These are phyloP conservation scores for Diorhabda carinulata DNA, from an alignment of 1,140 invertebrate genomes.

Conservation along the genomic window DNA sequence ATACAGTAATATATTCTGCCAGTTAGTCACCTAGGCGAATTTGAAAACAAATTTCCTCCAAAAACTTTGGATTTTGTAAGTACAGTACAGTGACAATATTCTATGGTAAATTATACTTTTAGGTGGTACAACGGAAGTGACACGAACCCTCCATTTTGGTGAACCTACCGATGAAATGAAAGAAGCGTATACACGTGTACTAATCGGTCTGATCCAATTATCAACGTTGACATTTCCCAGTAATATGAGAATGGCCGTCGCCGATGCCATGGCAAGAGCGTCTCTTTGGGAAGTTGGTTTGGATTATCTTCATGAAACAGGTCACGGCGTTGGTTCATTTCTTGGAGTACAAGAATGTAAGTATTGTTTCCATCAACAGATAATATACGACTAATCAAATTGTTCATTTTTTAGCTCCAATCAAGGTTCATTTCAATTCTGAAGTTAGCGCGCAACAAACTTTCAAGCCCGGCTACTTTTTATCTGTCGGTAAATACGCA, in stretches of 20 bases:
- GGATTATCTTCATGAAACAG: slow-evolving; percentile 83
- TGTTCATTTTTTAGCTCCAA: slow-evolving; percentile 59
- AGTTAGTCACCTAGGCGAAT: too few relatives aligned
- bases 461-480: slow-evolving; percentile 78
- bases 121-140: slow-evolving; percentile 93
- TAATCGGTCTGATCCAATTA: slow-evolving; percentile 81
- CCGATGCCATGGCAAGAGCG: slow-evolving; percentile 72
- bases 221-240: slow-evolving; percentile 65
- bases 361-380: neutral
- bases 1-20: too few relatives aligned
- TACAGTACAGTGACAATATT: too few relatives aligned
- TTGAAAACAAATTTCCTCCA: too few relatives aligned
- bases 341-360: slow-evolving; percentile 79
- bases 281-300: slow-evolving; percentile 76
- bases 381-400: slow-evolving; percentile 9
- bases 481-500: slow-evolving; percentile 68
- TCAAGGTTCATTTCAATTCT: slow-evolving; percentile 46
- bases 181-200: slow-evolving; percentile 81
- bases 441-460: slow-evolving; percentile 45
- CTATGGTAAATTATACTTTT: slow-evolving; percentile 10
- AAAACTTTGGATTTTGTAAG: too few relatives aligned
- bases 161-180: slow-evolving; percentile 69
- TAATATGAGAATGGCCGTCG: slow-evolving; percentile 59
- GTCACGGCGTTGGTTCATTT: slow-evolving; percentile 87
- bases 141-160: slow-evolving; percentile 87